These are phyloP conservation scores for Folsomia manolachei DNA, from an alignment of 2,888 invertebrate genomes.

Conservation along the genomic window DNA sequence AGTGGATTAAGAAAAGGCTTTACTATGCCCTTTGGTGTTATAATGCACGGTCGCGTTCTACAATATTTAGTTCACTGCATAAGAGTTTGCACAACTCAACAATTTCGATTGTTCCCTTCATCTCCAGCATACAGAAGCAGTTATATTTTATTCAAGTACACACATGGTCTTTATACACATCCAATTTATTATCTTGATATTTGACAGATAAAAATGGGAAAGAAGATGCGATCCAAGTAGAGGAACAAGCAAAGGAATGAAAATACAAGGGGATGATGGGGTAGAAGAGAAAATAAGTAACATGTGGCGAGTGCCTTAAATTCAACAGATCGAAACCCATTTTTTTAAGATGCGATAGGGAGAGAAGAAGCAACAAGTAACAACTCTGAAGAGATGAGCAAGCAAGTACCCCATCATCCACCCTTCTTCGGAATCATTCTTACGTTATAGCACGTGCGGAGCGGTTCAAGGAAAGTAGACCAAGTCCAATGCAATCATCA, in stretches of 20 bases:
- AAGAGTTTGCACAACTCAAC: background rate
- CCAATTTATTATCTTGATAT: background rate
- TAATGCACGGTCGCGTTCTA: background rate
- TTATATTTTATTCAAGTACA: background rate
- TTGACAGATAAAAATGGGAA: background rate
- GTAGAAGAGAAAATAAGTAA: constrained; percentile 7
- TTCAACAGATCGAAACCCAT: background rate
- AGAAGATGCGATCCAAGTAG: background rate
- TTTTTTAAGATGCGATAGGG: background rate
- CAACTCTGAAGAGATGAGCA: background rate
- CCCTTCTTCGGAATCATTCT: background rate
- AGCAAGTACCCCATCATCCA: background rate
- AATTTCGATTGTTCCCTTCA: too few species aligned
- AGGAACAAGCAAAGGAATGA: too few species aligned
- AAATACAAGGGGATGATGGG: background rate
- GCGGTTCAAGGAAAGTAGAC: constrained; percentile 22
- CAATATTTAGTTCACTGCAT: background rate
- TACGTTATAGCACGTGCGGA: constrained; percentile 50
- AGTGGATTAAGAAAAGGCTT: background rate
- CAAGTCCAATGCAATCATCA: background rate
- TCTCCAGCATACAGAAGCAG: background rate
- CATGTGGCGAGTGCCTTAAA: constrained; percentile 25
- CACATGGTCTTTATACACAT: background rate
- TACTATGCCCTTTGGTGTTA: background rate
- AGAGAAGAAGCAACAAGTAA: too few species aligned